A percentile compares a stretch with the other conserved stretches of the same genome.
These are phyloP conservation scores for Neolamprologus kungweensis DNA, from an alignment of 2,113 vertebrate genomes.

Conservation along the genomic window DNA sequence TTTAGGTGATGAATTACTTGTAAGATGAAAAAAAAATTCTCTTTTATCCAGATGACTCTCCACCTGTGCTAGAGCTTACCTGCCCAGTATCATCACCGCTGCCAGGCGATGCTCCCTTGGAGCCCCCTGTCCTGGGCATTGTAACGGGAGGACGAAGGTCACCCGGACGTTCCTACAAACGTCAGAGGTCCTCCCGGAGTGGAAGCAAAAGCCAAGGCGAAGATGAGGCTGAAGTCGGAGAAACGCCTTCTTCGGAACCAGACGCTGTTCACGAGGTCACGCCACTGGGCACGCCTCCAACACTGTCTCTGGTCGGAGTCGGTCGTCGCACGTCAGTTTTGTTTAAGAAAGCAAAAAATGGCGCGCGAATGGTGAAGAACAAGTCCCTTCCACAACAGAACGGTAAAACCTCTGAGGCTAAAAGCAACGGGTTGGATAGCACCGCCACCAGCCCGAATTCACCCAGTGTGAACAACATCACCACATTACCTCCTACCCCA, in stretches of 20 bases:
- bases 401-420: slow-evolving; percentile 62
- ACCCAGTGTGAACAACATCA: slow-evolving; percentile 10
- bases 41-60: slow-evolving; percentile 75
- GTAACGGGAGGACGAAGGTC: slow-evolving; percentile 78
- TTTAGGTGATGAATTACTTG: neutral
- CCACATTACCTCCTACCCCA: slow-evolving; percentile 30
- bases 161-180: slow-evolving; percentile 75
- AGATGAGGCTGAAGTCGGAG: slow-evolving; percentile 58
- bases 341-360: slow-evolving; percentile 92
- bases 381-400: slow-evolving; percentile 74
- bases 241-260: slow-evolving; percentile 64
- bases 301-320: slow-evolving; percentile 68
- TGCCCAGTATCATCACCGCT: slow-evolving; percentile 84
- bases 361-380: slow-evolving; percentile 72
- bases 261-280: slow-evolving; percentile 72
- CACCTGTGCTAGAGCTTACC: slow-evolving; percentile 85
- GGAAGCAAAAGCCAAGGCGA: slow-evolving; percentile 74
- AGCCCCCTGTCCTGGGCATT: slow-evolving; percentile 83
- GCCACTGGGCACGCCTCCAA: slow-evolving; percentile 62
- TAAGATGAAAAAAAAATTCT: neutral
- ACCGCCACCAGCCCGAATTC: slow-evolving; percentile 2
- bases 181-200: slow-evolving; percentile 69
- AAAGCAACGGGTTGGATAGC: slow-evolving; percentile 50
- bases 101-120: slow-evolving; percentile 83
- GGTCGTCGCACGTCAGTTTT: slow-evolving; percentile 86